Evolutionary conservation across 1,140 invertebrate genomes (phyloP).

Genomic region (Metaphire vulgaris): DNA sequence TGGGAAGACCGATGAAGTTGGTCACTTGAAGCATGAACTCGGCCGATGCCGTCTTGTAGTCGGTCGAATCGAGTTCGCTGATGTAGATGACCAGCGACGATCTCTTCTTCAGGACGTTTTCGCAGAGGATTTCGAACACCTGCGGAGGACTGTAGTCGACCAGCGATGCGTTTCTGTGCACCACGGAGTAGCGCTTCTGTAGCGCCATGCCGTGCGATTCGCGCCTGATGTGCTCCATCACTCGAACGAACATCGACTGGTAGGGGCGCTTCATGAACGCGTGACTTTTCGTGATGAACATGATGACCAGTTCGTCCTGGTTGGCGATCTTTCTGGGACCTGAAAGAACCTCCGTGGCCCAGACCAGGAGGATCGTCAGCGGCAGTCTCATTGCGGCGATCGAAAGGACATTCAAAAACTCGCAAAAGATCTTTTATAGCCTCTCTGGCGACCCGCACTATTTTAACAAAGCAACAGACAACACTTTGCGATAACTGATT

Average conservation of each 20-base stretch:
- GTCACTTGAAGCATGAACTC: slow-evolving; percentile 88
- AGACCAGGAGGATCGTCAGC: too few species aligned
- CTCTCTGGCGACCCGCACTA: too few species aligned
- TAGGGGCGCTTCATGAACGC: neutral
- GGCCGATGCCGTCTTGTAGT: slow-evolving; percentile 79
- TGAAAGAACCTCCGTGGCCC: too few species aligned
- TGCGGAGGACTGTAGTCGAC: slow-evolving; percentile 33
- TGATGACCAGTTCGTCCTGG: neutral
- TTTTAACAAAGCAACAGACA: too few species aligned
- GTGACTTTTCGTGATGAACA: neutral
- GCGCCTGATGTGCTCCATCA: neutral
- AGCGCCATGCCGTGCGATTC: neutral
- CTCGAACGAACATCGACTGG: neutral
- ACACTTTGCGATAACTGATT: too few species aligned
- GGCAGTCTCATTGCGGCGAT: too few species aligned
- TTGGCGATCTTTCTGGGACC: too few species aligned
- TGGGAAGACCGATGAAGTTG: slow-evolving; percentile 76
- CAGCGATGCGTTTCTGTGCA: neutral
- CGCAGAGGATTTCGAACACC: slow-evolving; percentile 66
- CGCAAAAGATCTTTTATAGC: too few species aligned
- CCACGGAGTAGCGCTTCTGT: neutral
- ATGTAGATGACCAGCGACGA: slow-evolving; percentile 85
- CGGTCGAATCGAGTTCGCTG: slow-evolving; percentile 75
- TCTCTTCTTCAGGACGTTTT: slow-evolving; percentile 77
- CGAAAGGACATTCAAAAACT: too few species aligned